Conservation (phyloP, 2,888 invertebrate genomes). For the Gisinianus flammeolus region DNA sequence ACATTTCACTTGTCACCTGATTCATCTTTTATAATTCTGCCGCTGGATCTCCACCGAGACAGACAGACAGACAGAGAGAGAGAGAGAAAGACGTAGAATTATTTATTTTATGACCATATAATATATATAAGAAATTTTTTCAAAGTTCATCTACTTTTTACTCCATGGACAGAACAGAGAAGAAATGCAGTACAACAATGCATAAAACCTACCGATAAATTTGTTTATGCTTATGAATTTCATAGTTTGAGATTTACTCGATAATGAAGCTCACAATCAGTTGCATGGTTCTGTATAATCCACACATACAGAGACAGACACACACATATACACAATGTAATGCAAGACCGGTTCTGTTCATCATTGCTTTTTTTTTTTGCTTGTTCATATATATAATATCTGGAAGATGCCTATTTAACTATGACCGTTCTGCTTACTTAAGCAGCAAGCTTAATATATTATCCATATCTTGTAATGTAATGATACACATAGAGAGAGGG, state of each 20-base stretch:
- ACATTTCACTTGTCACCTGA: no score
- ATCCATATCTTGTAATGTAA: no score
- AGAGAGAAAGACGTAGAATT: no score
- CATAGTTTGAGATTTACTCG: neutral
- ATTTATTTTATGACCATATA: no score
- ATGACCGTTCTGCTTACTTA: constrained; percentile 40
- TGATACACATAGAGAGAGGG: no score
- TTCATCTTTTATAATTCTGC: no score
- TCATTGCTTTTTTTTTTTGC: neutral
- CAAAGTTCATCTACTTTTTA: neutral
- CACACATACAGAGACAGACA: neutral
- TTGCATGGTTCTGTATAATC: neutral
- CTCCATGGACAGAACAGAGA: neutral
- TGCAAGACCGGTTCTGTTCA: constrained; percentile 12
- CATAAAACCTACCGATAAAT: no score
- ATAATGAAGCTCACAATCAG: neutral
- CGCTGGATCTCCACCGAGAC: no score
- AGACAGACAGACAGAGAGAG: no score
- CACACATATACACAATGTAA: neutral
- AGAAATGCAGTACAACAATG: no score
- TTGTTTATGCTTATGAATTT: neutral
- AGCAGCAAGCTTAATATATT: neutral
- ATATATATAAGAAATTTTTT: neutral
- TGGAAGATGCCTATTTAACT: constrained; percentile 22
- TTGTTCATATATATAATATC: neutral